Conservation (phyloP, 2,888 invertebrate species). For the Nomada ferruginata region DNA sequence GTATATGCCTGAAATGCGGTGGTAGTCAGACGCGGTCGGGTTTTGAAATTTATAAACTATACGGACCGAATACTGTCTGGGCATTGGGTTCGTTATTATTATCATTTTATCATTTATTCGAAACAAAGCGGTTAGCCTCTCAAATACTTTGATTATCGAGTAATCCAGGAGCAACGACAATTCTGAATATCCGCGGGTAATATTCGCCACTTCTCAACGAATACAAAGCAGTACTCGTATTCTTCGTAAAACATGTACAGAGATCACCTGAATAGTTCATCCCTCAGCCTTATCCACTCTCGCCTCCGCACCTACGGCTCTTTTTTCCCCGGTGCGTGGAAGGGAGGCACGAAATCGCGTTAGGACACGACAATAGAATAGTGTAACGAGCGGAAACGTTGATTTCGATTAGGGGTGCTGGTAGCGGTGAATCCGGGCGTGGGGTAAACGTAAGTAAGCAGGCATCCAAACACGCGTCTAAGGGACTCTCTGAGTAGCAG, state of each 20-base stretch:
- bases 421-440: conserved; percentile 50
- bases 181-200: too few relatives aligned
- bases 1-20: too few relatives aligned
- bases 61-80: too few relatives aligned
- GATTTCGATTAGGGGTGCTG: conserved; percentile 68
- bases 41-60: too few relatives aligned
- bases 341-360: conserved; percentile 41
- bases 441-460: conserved; percentile 74
- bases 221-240: too few relatives aligned
- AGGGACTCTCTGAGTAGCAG: conserved; percentile 64
- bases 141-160: too few relatives aligned
- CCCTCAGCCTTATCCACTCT: not conserved
- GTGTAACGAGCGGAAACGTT: conserved; percentile 60
- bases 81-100: too few relatives aligned
- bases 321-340: conserved; percentile 25
- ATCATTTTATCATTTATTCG: too few relatives aligned
- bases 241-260: not conserved
- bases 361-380: conserved; percentile 57
- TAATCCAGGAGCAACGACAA: too few relatives aligned
- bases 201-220: too few relatives aligned
- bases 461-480: conserved; percentile 75
- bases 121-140: too few relatives aligned
- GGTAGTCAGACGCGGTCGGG: too few relatives aligned
- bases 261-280: not conserved
- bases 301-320: not conserved